These are phyloP conservation scores for Cataglyphis albicans DNA, from an alignment of 2,888 invertebrate species.

Conservation along the genomic window DNA sequence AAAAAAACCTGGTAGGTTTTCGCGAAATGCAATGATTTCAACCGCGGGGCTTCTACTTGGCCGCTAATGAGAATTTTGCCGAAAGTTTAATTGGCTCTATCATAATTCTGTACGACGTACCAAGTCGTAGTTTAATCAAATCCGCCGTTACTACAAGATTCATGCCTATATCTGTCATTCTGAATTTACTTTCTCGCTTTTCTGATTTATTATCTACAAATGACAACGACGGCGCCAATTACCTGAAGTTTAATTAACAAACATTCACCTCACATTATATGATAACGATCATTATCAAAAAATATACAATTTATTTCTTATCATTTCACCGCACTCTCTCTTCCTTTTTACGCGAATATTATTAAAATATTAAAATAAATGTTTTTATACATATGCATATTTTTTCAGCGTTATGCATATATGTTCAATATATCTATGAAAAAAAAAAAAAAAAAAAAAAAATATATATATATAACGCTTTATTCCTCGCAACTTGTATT, in stretches of 20 bases:
- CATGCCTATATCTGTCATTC: constrained; percentile 55
- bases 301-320: background rate
- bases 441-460: background rate
- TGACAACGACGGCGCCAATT: constrained; percentile 27
- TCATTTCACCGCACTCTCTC: background rate
- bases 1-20: constrained; percentile 43
- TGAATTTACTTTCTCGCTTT: constrained; percentile 41
- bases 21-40: constrained; percentile 50
- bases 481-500: background rate
- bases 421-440: background rate
- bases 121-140: constrained; percentile 65
- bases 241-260: constrained; percentile 12
- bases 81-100: constrained; percentile 67
- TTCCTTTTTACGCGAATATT: background rate
- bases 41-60: constrained; percentile 10
- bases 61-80: constrained; percentile 62
- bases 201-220: constrained; percentile 40
- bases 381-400: background rate
- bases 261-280: constrained; percentile 1
- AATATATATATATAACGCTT: background rate
- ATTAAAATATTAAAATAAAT: background rate
- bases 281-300: background rate
- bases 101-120: constrained; percentile 61
- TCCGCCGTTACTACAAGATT: constrained; percentile 58
- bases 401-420: background rate